Evolutionary conservation across 2,888 invertebrate genomes (phyloP), one percentile per base, ranked within the genome.

Genomic region (Emmelina monodactyla): DNA sequence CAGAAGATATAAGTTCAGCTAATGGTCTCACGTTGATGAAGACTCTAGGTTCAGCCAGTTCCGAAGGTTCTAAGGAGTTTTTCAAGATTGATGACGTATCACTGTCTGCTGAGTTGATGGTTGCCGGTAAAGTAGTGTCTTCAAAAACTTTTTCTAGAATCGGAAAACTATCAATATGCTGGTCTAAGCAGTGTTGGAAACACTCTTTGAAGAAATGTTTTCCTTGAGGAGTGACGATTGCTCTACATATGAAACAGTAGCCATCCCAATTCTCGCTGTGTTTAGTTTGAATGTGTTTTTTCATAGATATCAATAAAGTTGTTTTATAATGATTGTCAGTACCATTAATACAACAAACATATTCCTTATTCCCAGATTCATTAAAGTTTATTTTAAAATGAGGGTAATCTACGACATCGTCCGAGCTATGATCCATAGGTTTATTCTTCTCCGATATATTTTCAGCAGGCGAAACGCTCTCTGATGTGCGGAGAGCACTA

Each of bases 211-310:
- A 72, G 37, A 37, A 41, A 25, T 70, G 58, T 11, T 46, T 44
- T 11, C 75, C 76, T 57, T 70, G 71, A 6, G 67, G 50, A 13
- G 64, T 71, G 1, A 75, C 70, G 13, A 76, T 72, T 2, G 75
- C 65, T 48, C 76, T 69, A 43, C 85, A 85, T 9, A 73, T 44
- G 33, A 49, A 59, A 48, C 85, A 85, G 46, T 69, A 80, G 1
- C 85, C 85, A 40, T 80, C 78, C 85, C 85, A 85, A 14, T 51
- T 55, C 16, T 81, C 71, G 2, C 46, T 42, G 41, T 79, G 79
- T 42, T 70, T 73, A 0, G 49, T 38, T 47, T 76, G 72, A 1
- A 75, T 61, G 39, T 78, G 78, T 48, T 70, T 75, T 42, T 76
- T 79, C 46, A 79, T 60, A 2, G 76, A 76, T 48, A 79, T 79